phyloP scores from a whole-genome alignment of 2,888 invertebrate genomes.

The Gari tellinella region DNA sequence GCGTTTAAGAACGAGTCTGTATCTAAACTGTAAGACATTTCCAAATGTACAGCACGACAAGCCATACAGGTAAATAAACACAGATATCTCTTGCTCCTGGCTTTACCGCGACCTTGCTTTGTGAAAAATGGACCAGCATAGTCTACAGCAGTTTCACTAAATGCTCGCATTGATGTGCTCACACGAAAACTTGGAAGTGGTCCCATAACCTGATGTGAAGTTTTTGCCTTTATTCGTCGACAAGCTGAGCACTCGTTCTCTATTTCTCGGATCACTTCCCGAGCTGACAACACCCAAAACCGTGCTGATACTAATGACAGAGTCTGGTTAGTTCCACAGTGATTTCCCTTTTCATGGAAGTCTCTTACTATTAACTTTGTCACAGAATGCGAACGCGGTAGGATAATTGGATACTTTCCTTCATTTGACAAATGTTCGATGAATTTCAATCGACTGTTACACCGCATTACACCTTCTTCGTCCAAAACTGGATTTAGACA shows the following conservation, averaged over 20 bases:
- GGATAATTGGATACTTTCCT: slow-evolving; percentile 38
- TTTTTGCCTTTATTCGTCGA: slow-evolving; percentile 21
- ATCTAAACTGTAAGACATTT: slow-evolving; percentile 34
- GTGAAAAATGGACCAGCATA: slow-evolving; percentile 35
- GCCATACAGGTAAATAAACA: slow-evolving; percentile 51
- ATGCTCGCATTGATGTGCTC: slow-evolving; percentile 21
- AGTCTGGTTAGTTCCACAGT: slow-evolving; percentile 36
- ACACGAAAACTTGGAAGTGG: slow-evolving; percentile 26
- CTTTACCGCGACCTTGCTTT: slow-evolving; percentile 36
- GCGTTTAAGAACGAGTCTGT: slow-evolving; percentile 52
- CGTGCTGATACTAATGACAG: slow-evolving; percentile 22
- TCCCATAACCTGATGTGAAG: slow-evolving; percentile 30
- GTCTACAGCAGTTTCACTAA: slow-evolving; percentile 29
- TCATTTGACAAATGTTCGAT: slow-evolving; percentile 39
- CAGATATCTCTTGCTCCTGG: slow-evolving; percentile 42
- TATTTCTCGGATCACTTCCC: slow-evolving; percentile 40
- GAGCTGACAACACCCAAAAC: slow-evolving; percentile 45
- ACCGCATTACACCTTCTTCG: slow-evolving; percentile 23
- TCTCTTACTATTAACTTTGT: slow-evolving; percentile 31
- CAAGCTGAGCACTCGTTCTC: slow-evolving; percentile 30
- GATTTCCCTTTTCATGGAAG: slow-evolving; percentile 30
- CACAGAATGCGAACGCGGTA: slow-evolving; percentile 33
- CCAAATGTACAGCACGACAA: slow-evolving; percentile 46
- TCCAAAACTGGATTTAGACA: slow-evolving; percentile 34
- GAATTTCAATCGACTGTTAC: slow-evolving; percentile 22